Evolutionary conservation across 37 sponge, comb jelly and placozoan species (phyloP).

Genomic region (Aphrocallistes beatrix): DNA sequence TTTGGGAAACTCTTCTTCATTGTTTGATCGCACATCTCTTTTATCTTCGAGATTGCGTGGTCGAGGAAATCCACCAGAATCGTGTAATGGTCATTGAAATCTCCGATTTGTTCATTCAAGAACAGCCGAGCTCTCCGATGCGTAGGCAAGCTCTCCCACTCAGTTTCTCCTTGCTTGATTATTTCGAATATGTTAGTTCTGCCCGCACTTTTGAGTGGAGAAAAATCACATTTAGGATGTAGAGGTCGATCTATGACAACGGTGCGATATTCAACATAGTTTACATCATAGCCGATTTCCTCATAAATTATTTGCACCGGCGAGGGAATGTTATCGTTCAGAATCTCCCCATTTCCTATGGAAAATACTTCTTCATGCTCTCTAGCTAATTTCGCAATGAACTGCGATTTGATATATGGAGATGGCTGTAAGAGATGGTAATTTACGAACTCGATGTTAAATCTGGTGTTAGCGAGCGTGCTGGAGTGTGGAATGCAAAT

Average conservation of each 20-base stretch:
- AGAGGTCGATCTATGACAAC: not conserved
- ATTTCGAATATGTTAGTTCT: not conserved
- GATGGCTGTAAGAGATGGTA: not conserved
- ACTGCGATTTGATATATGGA: not conserved
- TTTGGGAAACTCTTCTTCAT: not conserved
- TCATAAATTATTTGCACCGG: not conserved
- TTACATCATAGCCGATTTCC: not conserved
- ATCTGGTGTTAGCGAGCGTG: not conserved
- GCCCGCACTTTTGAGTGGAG: not conserved
- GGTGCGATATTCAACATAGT: not conserved
- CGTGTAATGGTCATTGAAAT: not conserved
- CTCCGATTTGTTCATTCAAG: not conserved
- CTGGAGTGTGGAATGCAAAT: not conserved
- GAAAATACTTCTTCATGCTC: not conserved
- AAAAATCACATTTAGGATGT: not conserved
- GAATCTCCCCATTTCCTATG: not conserved
- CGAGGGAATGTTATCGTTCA: not conserved
- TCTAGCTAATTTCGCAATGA: not conserved
- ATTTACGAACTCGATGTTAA: not conserved
- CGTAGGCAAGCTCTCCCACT: not conserved
- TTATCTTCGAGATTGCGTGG: not conserved
- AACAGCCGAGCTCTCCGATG: not conserved
- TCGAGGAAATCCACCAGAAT: not conserved
- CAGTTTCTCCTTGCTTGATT: not conserved
- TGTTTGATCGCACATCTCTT: slow-evolving; percentile 9